Evolutionary conservation across 2,888 invertebrate species (phyloP).

Genomic region (Tinea semifulvella): DNA sequence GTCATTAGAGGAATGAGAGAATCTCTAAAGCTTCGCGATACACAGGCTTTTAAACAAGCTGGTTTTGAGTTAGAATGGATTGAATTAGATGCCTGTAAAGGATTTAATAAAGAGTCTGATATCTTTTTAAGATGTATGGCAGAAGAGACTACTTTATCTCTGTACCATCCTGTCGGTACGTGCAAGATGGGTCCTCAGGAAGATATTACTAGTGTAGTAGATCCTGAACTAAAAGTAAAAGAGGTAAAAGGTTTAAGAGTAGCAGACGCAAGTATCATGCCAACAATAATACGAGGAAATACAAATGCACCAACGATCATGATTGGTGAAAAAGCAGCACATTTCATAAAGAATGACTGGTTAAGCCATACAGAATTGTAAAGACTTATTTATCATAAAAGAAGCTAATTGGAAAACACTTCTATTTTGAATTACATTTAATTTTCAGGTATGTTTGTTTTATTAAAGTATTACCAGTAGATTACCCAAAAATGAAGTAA

Average conservation of each 20-base stretch:
- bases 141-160: constrained; percentile 41
- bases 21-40: constrained; percentile 28
- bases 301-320: constrained; percentile 70
- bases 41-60: constrained; percentile 30
- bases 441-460: too few relatives aligned
- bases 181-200: constrained; percentile 67
- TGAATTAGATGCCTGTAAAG: constrained; percentile 35
- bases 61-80: constrained; percentile 37
- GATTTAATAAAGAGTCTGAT: constrained; percentile 28
- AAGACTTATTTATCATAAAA: constrained; percentile 15
- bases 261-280: constrained; percentile 74
- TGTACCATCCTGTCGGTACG: constrained; percentile 78
- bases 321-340: constrained; percentile 73
- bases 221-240: constrained; percentile 62
- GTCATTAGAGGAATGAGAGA: constrained; percentile 29
- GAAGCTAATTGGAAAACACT: too few relatives aligned
- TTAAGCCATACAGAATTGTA: constrained; percentile 32
- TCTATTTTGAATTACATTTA: too few relatives aligned
- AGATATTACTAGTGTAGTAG: constrained; percentile 60
- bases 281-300: constrained; percentile 67
- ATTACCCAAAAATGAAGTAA: too few relatives aligned
- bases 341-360: constrained; percentile 69
- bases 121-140: constrained; percentile 33
- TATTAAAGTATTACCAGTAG: too few relatives aligned
- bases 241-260: constrained; percentile 64